phyloP scores from a whole-genome alignment of 2,888 invertebrate genomes.

The Caenorhabditis sp. region DNA sequence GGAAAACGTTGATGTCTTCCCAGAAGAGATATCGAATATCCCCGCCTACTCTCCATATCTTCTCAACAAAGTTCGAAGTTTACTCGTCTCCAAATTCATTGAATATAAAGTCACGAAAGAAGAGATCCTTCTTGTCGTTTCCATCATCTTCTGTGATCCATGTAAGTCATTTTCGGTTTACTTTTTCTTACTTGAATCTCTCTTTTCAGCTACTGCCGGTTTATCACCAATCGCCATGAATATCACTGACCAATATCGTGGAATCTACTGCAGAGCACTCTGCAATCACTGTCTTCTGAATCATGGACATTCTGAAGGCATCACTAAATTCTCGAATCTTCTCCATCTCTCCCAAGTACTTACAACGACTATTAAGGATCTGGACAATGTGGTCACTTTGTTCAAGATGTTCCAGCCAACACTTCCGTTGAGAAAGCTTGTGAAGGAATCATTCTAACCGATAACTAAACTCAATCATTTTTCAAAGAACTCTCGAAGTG shows the following conservation, averaged over 20 bases:
- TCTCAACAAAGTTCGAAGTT: constrained; percentile 15
- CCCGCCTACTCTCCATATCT: background rate
- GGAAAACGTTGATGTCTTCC: constrained; percentile 14
- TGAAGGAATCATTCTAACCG: constrained; percentile 22
- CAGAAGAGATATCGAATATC: constrained; percentile 24
- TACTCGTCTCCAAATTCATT: constrained; percentile 16
- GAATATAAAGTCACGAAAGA: constrained; percentile 14
- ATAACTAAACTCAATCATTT: too few relatives aligned
- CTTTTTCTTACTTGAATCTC: background rate
- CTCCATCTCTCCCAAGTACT: background rate
- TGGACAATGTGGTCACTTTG: background rate
- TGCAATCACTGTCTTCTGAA: background rate
- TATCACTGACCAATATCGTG: background rate
- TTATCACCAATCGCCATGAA: background rate
- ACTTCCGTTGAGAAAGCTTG: constrained; percentile 25
- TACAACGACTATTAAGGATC: constrained; percentile 9
- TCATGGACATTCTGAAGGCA: background rate
- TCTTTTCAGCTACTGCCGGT: background rate
- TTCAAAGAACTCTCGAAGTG: too few relatives aligned
- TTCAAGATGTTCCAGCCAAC: constrained; percentile 6
- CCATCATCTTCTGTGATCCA: constrained; percentile 20
- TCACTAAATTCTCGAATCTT: background rate
- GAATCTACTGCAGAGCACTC: constrained; percentile 7
- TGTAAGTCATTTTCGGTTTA: background rate
- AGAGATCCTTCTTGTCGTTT: background rate